Evolutionary conservation across 2,113 vertebrate species (phyloP), one percentile per base, ranked within the genome.

Genomic region (Vombatus ursinus): DNA sequence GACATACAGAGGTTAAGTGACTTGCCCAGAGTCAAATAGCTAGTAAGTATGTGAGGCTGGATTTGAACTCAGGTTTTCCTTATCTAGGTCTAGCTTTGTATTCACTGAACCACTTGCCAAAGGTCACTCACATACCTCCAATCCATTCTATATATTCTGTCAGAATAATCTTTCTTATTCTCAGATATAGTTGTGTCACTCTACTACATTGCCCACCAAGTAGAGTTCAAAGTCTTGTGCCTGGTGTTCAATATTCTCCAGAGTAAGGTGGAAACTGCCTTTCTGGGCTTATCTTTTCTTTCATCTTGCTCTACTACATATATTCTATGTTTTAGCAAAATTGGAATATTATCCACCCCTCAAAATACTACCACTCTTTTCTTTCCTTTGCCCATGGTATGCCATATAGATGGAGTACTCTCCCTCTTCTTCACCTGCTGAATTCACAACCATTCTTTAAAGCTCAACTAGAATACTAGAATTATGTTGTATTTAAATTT

Each of bases 381-480:
- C 14, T 0, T n/a, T 44, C 5, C 51, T 93, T 92, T 50, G 8
- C 44, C 31, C 91, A 68, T 50, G 3, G 0, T 90, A 49, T 12
- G 51, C 1, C 47, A 53, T 95, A 53, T 52, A 51, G 49, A 14
- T 91, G 77, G 26, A 53, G 57, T 90, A 1, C 1, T 44, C 49
- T 90, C 92, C 3, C 54, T 2, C 4, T 92, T 51, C 50, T 92
- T 0, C 1, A 77, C 8, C 49, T 91, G 3, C 2, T 94, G 68
- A 94, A 95, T 91, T 11, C 49, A 92, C 44, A 92, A 9, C 2
- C 3, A 52, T 61, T 91, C 92, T 96, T 90, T 3, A 9, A 92
- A 47, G 0, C 28, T 2, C 0, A 95, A n/a, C 31, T 92, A 1
- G 57, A 92, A 89, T 52, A 94, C 3, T 12, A 91, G 0, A 0